phyloP scores from a whole-genome alignment of 1,140 invertebrate species.

The Drosophila miranda region DNA sequence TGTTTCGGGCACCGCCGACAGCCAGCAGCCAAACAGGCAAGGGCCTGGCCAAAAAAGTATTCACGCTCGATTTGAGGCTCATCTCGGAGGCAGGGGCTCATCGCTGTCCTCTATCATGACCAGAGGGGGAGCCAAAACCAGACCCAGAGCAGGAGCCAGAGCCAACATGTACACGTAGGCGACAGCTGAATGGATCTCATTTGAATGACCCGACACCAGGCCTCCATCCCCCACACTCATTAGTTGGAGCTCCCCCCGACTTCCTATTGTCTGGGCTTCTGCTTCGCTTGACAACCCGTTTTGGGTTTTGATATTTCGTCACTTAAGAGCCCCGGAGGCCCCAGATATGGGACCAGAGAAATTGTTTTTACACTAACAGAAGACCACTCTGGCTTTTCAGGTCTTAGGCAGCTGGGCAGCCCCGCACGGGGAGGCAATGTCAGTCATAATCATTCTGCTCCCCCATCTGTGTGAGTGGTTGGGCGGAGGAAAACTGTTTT shows the following conservation, averaged over 20 bases:
- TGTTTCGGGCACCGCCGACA: conserved; percentile 37
- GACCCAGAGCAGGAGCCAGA: conserved; percentile 3
- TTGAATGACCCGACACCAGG: conserved; percentile 52
- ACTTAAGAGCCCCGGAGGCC: conserved; percentile 19
- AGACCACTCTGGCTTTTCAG: too few species aligned
- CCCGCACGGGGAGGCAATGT: not conserved
- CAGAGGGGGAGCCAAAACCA: conserved; percentile 14
- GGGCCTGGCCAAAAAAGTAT: conserved; percentile 53
- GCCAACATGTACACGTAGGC: conserved; percentile 25
- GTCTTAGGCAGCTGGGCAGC: too few species aligned
- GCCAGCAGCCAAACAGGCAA: conserved; percentile 28
- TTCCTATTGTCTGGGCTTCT: conserved; percentile 17
- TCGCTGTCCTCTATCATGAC: conserved; percentile 51
- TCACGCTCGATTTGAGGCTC: conserved; percentile 71
- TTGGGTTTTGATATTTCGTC: conserved; percentile 46
- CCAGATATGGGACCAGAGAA: conserved; percentile 7
- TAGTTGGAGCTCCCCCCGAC: conserved; percentile 45
- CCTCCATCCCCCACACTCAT: conserved; percentile 43
- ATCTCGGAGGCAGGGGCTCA: conserved; percentile 31
- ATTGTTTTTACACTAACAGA: conserved; percentile 49
- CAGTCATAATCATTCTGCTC: conserved; percentile 42
- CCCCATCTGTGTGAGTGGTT: conserved; percentile 3
- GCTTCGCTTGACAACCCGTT: conserved; percentile 31
- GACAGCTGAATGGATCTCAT: conserved; percentile 66
- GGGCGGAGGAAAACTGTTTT: too few species aligned